These are phyloP conservation scores for Halesus radiatus DNA, from an alignment of 1,140 invertebrate genomes.

Conservation along the genomic window DNA sequence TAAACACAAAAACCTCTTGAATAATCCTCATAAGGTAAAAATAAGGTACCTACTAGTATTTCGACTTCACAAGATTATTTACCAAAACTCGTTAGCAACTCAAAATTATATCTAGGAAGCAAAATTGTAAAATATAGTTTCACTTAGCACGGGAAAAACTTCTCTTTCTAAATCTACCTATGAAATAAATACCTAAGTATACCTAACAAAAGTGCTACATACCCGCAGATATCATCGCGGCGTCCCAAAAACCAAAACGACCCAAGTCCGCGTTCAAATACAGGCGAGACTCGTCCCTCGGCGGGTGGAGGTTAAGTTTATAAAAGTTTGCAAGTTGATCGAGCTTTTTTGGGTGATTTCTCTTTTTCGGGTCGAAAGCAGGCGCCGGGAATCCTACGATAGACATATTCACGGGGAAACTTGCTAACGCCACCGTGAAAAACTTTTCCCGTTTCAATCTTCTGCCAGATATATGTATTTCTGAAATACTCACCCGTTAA, in stretches of 20 bases:
- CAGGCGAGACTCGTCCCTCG: background rate
- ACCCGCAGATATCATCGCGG: slow-evolving; percentile 55
- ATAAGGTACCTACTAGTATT: no score
- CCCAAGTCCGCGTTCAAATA: slow-evolving; percentile 15
- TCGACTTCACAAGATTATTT: no score
- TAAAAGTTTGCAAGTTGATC: slow-evolving; percentile 9
- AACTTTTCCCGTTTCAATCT: slow-evolving; percentile 58
- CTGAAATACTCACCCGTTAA: slow-evolving; percentile 55
- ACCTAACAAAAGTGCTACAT: slow-evolving; percentile 55
- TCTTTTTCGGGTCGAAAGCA: slow-evolving; percentile 55
- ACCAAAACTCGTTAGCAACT: no score
- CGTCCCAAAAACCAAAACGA: slow-evolving; percentile 20
- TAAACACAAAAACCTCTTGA: no score
- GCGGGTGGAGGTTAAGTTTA: slow-evolving; percentile 8
- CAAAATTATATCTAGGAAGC: no score
- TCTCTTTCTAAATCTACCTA: slow-evolving; percentile 58
- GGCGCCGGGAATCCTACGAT: slow-evolving; percentile 58
- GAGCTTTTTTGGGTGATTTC: slow-evolving; percentile 53
- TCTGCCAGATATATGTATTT: slow-evolving; percentile 56
- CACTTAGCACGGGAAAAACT: slow-evolving; percentile 46
- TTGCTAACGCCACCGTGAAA: slow-evolving; percentile 58
- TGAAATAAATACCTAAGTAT: slow-evolving; percentile 57
- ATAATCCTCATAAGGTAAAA: no score
- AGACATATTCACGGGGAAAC: slow-evolving; percentile 59
- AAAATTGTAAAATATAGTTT: slow-evolving; percentile 23